Evolutionary conservation across 2,888 invertebrate genomes (phyloP), one percentile per base, ranked within the genome.

Genomic region (Busseola fusca): DNA sequence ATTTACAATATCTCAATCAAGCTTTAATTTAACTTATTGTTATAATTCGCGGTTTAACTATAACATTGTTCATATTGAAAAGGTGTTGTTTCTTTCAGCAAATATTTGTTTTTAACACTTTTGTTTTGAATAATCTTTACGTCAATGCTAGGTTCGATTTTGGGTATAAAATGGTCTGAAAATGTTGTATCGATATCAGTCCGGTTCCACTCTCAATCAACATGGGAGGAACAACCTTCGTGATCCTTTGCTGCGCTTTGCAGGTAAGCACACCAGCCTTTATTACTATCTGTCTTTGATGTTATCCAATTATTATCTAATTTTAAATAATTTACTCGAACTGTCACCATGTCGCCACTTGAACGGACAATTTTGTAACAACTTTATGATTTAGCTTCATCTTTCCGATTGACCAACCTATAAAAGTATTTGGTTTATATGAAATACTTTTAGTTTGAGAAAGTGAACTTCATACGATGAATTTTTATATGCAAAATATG

Each of bases 161-260:
- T 76, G 59, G 64, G 90, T 95, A 95, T 95, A 95, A 91, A 95
- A 91, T 83, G 87, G 78, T 74, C 50, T 10, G 68, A 74, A 79
- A 77, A 69, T 78, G 64, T 74, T 72, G 48, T 68, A 70, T 76
- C 76, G 80, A 81, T 87, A 95, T 95, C 95, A 95, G 94, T 93
- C 88, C 91, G 93, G 93, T 91, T 89, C 86, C 90, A 89, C 94
- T 95, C 95, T 94, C 93, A 76, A 84, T 42, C 81, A 94, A 86
- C 64, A 95, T 95, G 95, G 95, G 95, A 91, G 95, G 87, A 70
- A 87, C 90, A 87, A 86, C 94, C 93, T 89, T 94, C 84, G 93
- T 94, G 95, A 95, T 95, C 95, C 88, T 95, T 86, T 92, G 91
- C 93, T 94, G 93, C 87, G 91, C 89, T 85, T 84, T 94, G 90